A percentile compares a stretch with the other conserved stretches of the same genome.
Evolutionary conservation across 1,140 invertebrate species (phyloP).

Genomic region (Pteromalus puparum): DNA sequence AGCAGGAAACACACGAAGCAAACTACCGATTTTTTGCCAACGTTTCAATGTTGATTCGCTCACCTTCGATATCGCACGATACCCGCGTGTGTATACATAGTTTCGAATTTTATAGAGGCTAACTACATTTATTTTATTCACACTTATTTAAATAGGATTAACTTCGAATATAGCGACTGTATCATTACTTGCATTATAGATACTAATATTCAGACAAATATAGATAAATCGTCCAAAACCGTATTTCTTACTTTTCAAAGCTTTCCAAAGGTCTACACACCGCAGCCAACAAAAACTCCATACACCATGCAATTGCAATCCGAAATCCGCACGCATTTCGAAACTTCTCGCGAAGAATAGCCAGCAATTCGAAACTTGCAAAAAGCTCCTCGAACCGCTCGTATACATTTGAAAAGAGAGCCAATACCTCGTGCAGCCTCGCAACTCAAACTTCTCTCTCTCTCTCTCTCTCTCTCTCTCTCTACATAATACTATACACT

Average conservation of each 20-base stretch:
- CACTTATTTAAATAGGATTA: no score
- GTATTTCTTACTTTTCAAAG: no score
- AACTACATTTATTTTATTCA: not conserved
- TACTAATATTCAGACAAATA: no score
- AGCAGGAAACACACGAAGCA: not conserved
- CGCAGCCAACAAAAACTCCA: no score
- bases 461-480: not conserved
- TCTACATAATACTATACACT: not conserved
- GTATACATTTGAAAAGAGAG: not conserved
- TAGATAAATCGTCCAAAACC: no score
- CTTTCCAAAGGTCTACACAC: no score
- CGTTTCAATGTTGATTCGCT: constrained; percentile 1
- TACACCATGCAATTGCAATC: not conserved
- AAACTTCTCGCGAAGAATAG: not conserved
- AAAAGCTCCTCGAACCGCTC: not conserved
- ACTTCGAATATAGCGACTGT: no score
- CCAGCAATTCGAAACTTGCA: not conserved
- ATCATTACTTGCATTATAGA: no score
- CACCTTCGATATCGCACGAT: not conserved
- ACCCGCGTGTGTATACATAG: no score
- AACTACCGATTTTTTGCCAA: constrained; percentile 15
- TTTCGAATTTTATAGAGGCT: not conserved
- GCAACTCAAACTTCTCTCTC: not conserved
- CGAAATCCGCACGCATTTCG: not conserved
- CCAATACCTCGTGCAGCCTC: not conserved